Conservation (phyloP, 2,113 vertebrate genomes). For the Hyla sarda region DNA sequence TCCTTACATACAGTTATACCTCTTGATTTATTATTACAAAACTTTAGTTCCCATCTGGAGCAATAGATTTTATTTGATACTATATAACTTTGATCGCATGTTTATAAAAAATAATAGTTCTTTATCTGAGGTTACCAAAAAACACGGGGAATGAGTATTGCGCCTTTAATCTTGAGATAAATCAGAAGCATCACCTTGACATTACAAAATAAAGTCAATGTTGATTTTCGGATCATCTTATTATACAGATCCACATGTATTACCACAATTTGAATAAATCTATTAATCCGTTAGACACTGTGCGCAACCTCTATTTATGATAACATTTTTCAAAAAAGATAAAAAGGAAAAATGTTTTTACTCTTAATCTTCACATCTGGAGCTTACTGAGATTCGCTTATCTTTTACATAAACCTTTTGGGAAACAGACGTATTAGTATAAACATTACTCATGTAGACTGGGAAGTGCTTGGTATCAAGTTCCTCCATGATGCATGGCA, state of each 20-base stretch:
- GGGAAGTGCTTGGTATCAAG: background rate
- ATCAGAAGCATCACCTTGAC: background rate
- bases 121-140: background rate
- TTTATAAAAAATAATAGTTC: background rate
- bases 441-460: too few relatives aligned
- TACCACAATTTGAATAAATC: background rate
- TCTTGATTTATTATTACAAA: background rate
- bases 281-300: background rate
- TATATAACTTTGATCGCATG: background rate
- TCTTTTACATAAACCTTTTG: background rate
- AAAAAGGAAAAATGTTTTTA: background rate
- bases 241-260: background rate
- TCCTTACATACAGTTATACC: background rate
- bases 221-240: background rate
- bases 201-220: background rate
- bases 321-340: background rate
- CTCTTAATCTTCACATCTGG: background rate
- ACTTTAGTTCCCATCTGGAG: background rate
- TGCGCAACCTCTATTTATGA: background rate
- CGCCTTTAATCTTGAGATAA: conserved; percentile 1
- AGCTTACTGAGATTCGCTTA: background rate
- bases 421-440: background rate
- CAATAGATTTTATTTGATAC: background rate
- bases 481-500: background rate
- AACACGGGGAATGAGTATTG: background rate